Evolutionary conservation across 2,797 vertebrate genomes (phyloP), one percentile per base, ranked within the genome.

Genomic region (Sebastes hubbsi): DNA sequence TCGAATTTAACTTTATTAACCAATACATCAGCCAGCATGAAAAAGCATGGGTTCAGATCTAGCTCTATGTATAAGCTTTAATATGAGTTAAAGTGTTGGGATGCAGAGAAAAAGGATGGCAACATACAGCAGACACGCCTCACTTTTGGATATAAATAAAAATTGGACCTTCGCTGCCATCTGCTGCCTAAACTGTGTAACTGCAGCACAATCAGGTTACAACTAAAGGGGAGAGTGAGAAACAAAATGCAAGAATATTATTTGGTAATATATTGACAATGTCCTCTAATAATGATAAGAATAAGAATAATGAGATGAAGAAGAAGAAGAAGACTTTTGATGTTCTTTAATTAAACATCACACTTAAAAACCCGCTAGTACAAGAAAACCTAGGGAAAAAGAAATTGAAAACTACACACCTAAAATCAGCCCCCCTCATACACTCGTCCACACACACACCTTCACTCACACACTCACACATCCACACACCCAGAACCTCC

Each of bases 161-260:
- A 42, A 32, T 36, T 38, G 20, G 34, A 62, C 1, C 18, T 60
- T 58, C 2, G 8, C 58, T 22, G 80, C 87, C 91, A 84, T 25
- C 91, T 90, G 60, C 69, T 86, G 93, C n/a, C 13, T 4, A 24
- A 60, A 66, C 18, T 2, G 9, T 49, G 77, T 1, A 77, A 78
- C 86, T 82, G 18, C 79, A 4, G 7, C 1, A n/a, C 20, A n/a
- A 1, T 10, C 38, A 2, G 20, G 5, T 9, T 27, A 7, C 0
- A 1, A 42, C 10, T 1, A 6, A 5, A 56, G n/a, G 6, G 10
- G 27, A 49, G 36, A 52, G 49, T 10, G 0, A 52, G 8, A 4
- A 18, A n/a, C 20, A 4, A n/a, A 52, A 20, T 8, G 5, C 5
- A 68, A 16, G 13, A 5, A 63, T 61, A 20, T 5, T 11, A 34